Conservation (phyloP, 1,140 invertebrate genomes). For the Philaenus spumarius region DNA sequence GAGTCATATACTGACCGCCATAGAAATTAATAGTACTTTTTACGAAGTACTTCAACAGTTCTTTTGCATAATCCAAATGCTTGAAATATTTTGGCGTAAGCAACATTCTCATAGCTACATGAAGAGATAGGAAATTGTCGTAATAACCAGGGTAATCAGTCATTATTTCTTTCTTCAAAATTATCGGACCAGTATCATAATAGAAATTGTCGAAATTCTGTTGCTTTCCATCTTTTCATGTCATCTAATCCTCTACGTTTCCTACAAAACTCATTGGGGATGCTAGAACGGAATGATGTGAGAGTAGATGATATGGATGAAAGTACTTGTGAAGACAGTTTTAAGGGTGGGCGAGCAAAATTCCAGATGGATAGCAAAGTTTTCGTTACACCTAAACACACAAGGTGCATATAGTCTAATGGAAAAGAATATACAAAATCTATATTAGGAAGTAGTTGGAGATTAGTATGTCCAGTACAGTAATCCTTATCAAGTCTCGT, state of each 20-base stretch:
- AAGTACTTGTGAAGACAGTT: neutral
- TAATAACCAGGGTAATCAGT: too few relatives aligned
- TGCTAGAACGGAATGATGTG: conserved; percentile 13
- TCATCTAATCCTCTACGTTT: conserved; percentile 28
- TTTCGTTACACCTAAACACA: conserved; percentile 40
- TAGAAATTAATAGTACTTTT: conserved; percentile 16
- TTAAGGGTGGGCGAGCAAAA: conserved; percentile 8
- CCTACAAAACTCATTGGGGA: conserved; percentile 30
- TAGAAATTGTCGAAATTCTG: conserved; percentile 38
- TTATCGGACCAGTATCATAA: conserved; percentile 28
- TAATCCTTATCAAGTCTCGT: conserved; percentile 32
- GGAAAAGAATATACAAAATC: conserved; percentile 30
- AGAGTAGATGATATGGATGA: conserved; percentile 17
- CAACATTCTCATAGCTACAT: neutral
- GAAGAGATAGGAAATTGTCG: neutral
- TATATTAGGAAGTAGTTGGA: conserved; percentile 28
- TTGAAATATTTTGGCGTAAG: neutral
- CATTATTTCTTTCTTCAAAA: neutral
- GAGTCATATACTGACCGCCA: conserved; percentile 32
- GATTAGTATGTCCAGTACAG: conserved; percentile 31
- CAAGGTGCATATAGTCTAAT: conserved; percentile 29
- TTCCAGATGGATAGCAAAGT: conserved; percentile 35
- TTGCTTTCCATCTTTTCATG: conserved; percentile 34
- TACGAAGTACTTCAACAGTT: conserved; percentile 13
- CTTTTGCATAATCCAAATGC: conserved; percentile 1